These are phyloP conservation scores for Nomada fabriciana DNA, from an alignment of 2,888 invertebrate species.

Conservation along the genomic window DNA sequence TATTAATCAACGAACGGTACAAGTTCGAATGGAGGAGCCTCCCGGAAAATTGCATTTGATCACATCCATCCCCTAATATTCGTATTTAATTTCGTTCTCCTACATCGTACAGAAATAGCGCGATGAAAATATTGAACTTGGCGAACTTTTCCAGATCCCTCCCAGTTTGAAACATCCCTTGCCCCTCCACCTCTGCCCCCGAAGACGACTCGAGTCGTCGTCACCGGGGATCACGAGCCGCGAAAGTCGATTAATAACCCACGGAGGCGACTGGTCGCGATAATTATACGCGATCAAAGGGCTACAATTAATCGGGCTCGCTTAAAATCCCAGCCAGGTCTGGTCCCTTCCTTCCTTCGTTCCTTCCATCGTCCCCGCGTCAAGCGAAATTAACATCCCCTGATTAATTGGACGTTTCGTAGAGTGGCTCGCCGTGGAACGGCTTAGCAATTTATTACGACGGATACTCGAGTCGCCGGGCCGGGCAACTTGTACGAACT, in stretches of 20 bases:
- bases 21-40: too few species aligned
- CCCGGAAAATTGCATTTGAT: too few species aligned
- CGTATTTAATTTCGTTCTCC: too few species aligned
- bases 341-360: background rate
- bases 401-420: slow-evolving; percentile 67
- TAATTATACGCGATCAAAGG: slow-evolving; percentile 57
- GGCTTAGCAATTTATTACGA: slow-evolving; percentile 69
- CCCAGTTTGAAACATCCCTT: background rate
- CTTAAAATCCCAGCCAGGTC: slow-evolving; percentile 47
- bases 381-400: slow-evolving; percentile 63
- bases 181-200: too few species aligned
- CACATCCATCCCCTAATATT: too few species aligned
- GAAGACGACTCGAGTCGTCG: background rate
- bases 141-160: too few species aligned
- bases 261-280: slow-evolving; percentile 22
- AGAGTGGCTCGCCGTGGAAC: slow-evolving; percentile 49
- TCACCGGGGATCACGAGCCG: background rate
- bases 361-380: background rate
- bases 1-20: too few species aligned
- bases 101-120: too few species aligned
- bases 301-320: slow-evolving; percentile 49
- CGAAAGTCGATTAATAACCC: slow-evolving; percentile 45
- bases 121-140: too few species aligned
- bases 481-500: slow-evolving; percentile 67
- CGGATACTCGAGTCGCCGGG: slow-evolving; percentile 57